Evolutionary conservation across 1,140 invertebrate genomes (phyloP), one percentile per base, ranked within the genome.

Genomic region (Papilio machaon): DNA sequence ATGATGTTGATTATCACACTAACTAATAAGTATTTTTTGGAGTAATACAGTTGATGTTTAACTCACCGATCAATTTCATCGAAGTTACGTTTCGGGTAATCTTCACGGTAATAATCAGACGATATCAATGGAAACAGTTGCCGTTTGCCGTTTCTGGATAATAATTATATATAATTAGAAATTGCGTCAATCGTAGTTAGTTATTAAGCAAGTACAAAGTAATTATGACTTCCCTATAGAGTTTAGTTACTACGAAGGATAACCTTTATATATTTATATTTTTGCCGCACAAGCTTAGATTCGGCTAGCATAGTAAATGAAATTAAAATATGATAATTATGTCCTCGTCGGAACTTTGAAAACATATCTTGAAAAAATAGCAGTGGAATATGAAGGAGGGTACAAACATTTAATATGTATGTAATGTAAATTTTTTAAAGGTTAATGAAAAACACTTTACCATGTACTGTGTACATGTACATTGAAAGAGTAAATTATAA

Each of bases 51-150:
- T 30, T 30, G 23, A 30, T 67, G 30, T 43, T 76, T 47, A 79
- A 88, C 90, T 91, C 85, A 94, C 84, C 94, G 90, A 86, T 96
- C 95, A 78, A 96, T 95, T 88, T 96, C 95, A 81, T 96, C 96
- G 81, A 96, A 95, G 85, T 95, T 95, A 60, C 95, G 92, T 80
- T 96, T 96, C 67, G 95, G 95, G 85, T 96, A 95, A 7, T 94
- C 95, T n/a, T 95, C 94, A 84, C 96, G 96, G 46, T 95, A 96
- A 82, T 95, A 95, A 54, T 95, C 91, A 88, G 96, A 95, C 81
- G 86, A 78, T 73, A 87, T 64, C 13, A 83, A 58, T 23, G 88
- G 83, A 89, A 90, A 92, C 13, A 82, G 82, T 67, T 92, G 89
- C n/a, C 85, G 96, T 95, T 85, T 95, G 92, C 88, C 90, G 47